Evolutionary conservation across 2,113 vertebrate species (phyloP), one percentile per base, ranked within the genome.

Genomic region (Oenanthe melanoleuca): DNA sequence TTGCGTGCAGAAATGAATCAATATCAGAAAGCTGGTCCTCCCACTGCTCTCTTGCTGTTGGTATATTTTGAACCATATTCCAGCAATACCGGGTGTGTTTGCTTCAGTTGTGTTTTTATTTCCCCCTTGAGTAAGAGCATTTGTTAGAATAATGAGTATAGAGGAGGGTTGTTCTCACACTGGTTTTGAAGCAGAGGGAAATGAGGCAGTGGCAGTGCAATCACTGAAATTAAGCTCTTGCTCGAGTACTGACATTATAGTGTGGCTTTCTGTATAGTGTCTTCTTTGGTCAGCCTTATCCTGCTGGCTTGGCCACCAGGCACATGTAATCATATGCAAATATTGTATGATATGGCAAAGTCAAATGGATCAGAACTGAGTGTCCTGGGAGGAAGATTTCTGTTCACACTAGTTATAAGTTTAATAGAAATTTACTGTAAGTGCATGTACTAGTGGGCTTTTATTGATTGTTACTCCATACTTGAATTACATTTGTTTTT

Each of bases 51-150:
- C 8, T 37, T 79, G 23, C 47, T 44, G 2, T 44, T 65, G 25
- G 4, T 88, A 8, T 61, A 16, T 90, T 93, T 83, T 83, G 56
- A 93, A 50, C 59, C 19, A 23, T 66, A 22, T 44, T 71, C 37
- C 5, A 1, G 29, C 22, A 63, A 52, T 52, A 24, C 0, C 0
- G 12, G 24, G 8, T 73, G 22, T 53, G 18, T 31, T 60, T 67
- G 34, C 24, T 77, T 83, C 37, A 22, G 18, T 31, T 50, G 9
- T 4, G 34, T 23, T 25, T 14, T 59, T 14, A 53, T 29, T 21
- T 13, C 3, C 2, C 10, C 3, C 14, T 67, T 12, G 25, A 55
- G 49, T 29, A 42, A 33, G 20, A 64, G 18, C 0, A 1, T 38
- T 92, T 77, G 12, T 55, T 79, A 53, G 25, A 33, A 28, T 83